Evolutionary conservation across 2,113 vertebrate genomes (phyloP).

Genomic region (Scopus umbretta): DNA sequence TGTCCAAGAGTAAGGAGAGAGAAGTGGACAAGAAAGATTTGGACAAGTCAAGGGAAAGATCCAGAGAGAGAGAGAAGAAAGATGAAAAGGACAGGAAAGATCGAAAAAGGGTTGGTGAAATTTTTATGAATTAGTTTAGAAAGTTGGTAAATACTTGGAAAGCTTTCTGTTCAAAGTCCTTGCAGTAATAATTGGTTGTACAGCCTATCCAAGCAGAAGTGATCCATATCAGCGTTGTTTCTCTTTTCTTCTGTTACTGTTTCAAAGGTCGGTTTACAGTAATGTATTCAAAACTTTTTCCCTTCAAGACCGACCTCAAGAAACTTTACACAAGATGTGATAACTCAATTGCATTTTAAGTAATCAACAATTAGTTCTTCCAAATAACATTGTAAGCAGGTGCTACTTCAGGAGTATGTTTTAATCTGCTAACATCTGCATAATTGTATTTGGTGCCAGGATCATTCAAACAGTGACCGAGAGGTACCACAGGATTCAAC

Average conservation of each 20-base stretch:
- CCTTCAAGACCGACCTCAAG: not conserved
- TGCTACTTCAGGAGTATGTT: not conserved
- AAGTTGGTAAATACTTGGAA: not conserved
- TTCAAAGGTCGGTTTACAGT: not conserved
- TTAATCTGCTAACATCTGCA: not conserved
- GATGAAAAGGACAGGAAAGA: slow-evolving; percentile 90
- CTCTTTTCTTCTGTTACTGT: not conserved
- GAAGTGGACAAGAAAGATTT: slow-evolving; percentile 90
- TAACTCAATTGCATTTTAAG: not conserved
- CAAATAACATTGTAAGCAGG: not conserved
- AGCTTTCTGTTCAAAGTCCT: not conserved
- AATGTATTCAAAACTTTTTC: not conserved
- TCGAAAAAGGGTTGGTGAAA: slow-evolving; percentile 84
- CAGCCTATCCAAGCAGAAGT: not conserved
- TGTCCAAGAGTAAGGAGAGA: slow-evolving; percentile 89
- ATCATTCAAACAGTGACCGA: slow-evolving; percentile 86
- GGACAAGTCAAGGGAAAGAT: slow-evolving; percentile 88
- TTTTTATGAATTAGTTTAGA: slow-evolving; percentile 59
- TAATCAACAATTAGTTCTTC: not conserved
- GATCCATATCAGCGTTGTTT: fast-evolving
- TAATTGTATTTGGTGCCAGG: slow-evolving; percentile 73
- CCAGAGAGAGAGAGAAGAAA: slow-evolving; percentile 90
- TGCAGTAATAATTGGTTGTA: not conserved
- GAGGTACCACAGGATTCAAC: slow-evolving; percentile 81
- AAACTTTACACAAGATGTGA: not conserved